Evolutionary conservation across 2,113 vertebrate species (phyloP).

Genomic region (Regulus satrapa): DNA sequence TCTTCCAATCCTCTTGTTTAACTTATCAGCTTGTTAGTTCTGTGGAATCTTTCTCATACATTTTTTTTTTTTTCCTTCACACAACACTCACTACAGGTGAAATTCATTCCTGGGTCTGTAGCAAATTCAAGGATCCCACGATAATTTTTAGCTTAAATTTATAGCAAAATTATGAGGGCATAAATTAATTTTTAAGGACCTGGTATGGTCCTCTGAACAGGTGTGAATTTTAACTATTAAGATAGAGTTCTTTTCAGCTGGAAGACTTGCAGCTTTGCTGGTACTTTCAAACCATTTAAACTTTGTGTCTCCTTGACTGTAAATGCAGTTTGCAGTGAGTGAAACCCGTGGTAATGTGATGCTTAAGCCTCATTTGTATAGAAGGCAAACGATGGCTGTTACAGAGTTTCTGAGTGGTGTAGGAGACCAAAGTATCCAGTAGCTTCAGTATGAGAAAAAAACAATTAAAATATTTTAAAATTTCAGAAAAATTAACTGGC

Average conservation of each 20-base stretch:
- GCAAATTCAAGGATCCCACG: neutral
- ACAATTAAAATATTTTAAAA: neutral
- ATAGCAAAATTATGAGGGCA: neutral
- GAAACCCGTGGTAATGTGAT: neutral
- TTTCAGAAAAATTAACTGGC: neutral
- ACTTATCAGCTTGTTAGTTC: constrained; percentile 33
- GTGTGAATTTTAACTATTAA: neutral
- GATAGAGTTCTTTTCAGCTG: neutral
- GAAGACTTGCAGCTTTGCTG: neutral
- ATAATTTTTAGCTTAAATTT: constrained; percentile 7
- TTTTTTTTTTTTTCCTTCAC: constrained; percentile 28
- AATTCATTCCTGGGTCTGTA: neutral
- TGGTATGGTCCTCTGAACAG: neutral
- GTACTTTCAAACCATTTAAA: neutral
- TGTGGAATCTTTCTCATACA: constrained; percentile 30
- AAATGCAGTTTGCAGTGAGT: neutral
- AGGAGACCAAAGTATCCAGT: neutral
- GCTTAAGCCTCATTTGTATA: neutral
- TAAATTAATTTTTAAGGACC: constrained; percentile 14
- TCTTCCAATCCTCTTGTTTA: constrained; percentile 35
- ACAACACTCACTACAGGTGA: constrained; percentile 38
- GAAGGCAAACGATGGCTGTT: neutral
- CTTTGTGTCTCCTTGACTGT: neutral
- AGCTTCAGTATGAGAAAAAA: neutral
- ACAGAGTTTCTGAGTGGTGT: neutral